Conservation (phyloP, 2,113 vertebrate species). For the Zapornia atra region DNA sequence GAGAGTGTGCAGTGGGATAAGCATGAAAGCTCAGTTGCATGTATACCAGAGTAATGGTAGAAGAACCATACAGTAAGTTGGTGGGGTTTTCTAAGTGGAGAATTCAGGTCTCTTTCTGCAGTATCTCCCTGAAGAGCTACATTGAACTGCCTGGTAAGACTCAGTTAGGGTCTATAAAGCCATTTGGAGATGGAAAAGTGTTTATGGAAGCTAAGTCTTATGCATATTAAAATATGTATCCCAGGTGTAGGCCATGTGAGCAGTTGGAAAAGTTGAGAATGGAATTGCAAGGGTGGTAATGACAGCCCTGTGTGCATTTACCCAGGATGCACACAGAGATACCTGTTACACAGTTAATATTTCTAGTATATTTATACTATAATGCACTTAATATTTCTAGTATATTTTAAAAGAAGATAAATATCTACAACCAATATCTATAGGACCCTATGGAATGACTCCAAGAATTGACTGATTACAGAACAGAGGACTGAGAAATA, state of each 20-base stretch:
- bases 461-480: background rate
- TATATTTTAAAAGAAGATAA: background rate
- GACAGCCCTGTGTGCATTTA: background rate
- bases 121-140: background rate
- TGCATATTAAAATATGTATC: background rate
- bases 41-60: background rate
- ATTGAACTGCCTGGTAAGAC: background rate
- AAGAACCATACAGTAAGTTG: background rate
- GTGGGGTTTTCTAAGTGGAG: background rate
- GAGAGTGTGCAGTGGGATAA: background rate
- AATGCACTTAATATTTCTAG: too few relatives aligned
- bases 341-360: background rate
- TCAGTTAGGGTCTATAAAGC: background rate
- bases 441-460: background rate
- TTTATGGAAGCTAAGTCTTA: background rate
- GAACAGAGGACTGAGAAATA: background rate
- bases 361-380: too few relatives aligned
- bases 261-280: background rate
- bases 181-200: background rate
- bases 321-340: background rate
- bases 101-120: background rate
- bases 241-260: background rate
- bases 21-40: background rate
- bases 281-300: background rate
- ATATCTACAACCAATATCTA: background rate